Evolutionary conservation across 2,113 vertebrate genomes (phyloP).

Genomic region (Collichthys lucidus): DNA sequence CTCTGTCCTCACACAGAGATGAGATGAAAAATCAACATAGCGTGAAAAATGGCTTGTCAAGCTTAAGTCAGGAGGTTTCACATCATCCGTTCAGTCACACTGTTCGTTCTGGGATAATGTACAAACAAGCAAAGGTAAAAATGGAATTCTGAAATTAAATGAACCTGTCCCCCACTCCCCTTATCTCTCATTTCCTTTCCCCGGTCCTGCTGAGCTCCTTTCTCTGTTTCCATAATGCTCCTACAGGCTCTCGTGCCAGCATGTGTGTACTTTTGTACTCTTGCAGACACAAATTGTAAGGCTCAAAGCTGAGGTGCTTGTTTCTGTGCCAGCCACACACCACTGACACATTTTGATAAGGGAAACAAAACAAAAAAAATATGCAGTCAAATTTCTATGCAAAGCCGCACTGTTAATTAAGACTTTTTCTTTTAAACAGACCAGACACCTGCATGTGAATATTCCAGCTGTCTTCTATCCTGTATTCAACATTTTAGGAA

Average conservation of each 20-base stretch:
- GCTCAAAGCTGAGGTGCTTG: constrained; percentile 45
- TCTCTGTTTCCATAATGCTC: constrained; percentile 38
- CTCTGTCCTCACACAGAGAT: constrained; percentile 45
- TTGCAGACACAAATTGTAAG: constrained; percentile 37
- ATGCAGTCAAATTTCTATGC: constrained; percentile 48
- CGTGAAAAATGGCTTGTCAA: constrained; percentile 61
- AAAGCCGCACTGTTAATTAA: constrained; percentile 15
- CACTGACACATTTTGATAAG: constrained; percentile 67
- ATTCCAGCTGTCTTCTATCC: not conserved
- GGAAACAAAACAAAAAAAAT: constrained; percentile 44
- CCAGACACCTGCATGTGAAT: constrained; percentile 8
- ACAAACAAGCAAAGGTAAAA: constrained; percentile 33
- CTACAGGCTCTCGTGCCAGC: constrained; percentile 24
- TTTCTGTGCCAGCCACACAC: constrained; percentile 42
- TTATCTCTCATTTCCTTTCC: constrained; percentile 36
- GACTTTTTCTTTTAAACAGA: constrained; percentile 14
- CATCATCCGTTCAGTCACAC: not conserved
- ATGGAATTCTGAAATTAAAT: constrained; percentile 37
- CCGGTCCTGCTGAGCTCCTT: constrained; percentile 29
- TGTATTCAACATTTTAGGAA: not conserved
- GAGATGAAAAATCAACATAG: constrained; percentile 62
- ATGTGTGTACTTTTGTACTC: constrained; percentile 54
- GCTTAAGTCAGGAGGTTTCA: constrained; percentile 43
- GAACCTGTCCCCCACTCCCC: constrained; percentile 33
- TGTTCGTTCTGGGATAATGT: constrained; percentile 18